These are phyloP conservation scores for Phoronis australis DNA, from an alignment of 2,888 invertebrate species.

Conservation along the genomic window DNA sequence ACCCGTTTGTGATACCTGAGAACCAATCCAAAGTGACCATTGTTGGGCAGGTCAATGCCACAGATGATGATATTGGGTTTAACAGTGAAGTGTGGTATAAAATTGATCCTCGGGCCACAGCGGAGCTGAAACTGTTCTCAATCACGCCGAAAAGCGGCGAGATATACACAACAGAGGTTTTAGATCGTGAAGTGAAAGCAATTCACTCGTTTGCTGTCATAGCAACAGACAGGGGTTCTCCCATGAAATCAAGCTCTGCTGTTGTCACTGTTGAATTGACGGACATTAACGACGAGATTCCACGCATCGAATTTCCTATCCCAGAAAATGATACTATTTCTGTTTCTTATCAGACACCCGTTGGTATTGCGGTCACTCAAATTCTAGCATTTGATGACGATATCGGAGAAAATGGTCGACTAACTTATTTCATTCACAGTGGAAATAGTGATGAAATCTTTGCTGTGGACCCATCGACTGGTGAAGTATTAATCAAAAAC, in stretches of 20 bases:
- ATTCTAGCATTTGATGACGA: conserved; percentile 33
- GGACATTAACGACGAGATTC: conserved; percentile 43
- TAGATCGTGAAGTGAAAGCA: conserved; percentile 25
- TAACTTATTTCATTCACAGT: conserved; percentile 22
- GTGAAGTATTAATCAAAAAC: conserved; percentile 42
- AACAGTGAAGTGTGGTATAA: neutral
- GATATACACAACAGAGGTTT: conserved; percentile 18
- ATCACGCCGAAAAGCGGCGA: conserved; percentile 26
- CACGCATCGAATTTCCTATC: conserved; percentile 32
- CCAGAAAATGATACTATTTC: conserved; percentile 24
- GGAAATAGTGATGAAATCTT: conserved; percentile 53
- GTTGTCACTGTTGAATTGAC: conserved; percentile 24
- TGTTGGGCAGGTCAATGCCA: neutral
- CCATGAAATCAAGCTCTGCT: conserved; percentile 15
- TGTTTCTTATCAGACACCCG: conserved; percentile 18
- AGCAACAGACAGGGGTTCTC: conserved; percentile 13
- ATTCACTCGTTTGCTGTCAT: conserved; percentile 11
- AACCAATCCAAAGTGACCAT: neutral
- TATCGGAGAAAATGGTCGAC: conserved; percentile 27
- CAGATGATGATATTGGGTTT: neutral
- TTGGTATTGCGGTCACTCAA: conserved; percentile 26
- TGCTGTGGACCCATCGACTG: conserved; percentile 48
- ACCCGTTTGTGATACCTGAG: neutral
- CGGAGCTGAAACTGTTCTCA: conserved; percentile 11
- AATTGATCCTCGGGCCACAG: neutral